Conservation (phyloP, 2,888 invertebrate genomes). For the Cistogaster globosa region DNA sequence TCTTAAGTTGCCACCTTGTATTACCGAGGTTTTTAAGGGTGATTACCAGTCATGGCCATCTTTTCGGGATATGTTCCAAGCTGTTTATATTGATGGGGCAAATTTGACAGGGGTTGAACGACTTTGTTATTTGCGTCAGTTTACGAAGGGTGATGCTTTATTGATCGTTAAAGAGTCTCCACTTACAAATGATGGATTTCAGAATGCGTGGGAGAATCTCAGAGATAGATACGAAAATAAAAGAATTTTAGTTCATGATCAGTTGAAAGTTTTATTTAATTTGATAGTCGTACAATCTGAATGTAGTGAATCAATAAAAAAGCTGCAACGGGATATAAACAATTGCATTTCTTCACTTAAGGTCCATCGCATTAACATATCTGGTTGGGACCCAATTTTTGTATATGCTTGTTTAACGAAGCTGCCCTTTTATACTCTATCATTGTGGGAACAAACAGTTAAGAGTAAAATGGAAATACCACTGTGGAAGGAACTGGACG, state of each 20-base stretch:
- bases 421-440: neutral
- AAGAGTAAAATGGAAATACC: neutral
- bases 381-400: slow-evolving; percentile 37
- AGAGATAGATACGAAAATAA: slow-evolving; percentile 28
- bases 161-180: slow-evolving; percentile 10
- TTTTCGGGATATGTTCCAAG: neutral
- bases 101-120: neutral
- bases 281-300: slow-evolving; percentile 32
- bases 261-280: slow-evolving; percentile 45
- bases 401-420: slow-evolving; percentile 21
- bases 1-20: slow-evolving; percentile 7
- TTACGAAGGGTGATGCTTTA: neutral
- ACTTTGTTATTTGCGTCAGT: slow-evolving; percentile 1
- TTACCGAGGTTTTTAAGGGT: neutral
- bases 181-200: slow-evolving; percentile 24
- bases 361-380: slow-evolving; percentile 33
- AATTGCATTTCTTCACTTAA: slow-evolving; percentile 45
- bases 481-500: slow-evolving; percentile 21
- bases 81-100: neutral
- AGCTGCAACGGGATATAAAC: slow-evolving; percentile 46
- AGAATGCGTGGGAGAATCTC: slow-evolving; percentile 16
- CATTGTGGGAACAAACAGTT: neutral
- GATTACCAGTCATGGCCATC: neutral
- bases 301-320: slow-evolving; percentile 23
- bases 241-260: slow-evolving; percentile 28